Conservation (phyloP, 1,140 invertebrate genomes). For the Gonatopus flavifemur region DNA sequence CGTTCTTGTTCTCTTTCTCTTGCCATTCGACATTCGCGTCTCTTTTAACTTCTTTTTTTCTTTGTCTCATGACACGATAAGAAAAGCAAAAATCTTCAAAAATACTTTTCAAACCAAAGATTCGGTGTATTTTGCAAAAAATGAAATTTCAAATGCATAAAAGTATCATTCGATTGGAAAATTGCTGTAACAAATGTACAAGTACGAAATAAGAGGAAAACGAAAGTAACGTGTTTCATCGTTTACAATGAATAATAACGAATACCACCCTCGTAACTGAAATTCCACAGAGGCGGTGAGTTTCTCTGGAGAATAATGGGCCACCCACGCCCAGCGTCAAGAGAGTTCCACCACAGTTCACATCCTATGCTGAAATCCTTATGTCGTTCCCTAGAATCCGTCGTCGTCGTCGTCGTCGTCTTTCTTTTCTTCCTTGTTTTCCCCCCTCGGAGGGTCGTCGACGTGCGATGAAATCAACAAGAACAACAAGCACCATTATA, state of each 20-base stretch:
- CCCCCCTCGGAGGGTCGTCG: conserved; percentile 47
- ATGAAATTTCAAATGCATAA: no score
- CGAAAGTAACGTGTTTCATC: conserved; percentile 25
- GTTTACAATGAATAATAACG: conserved; percentile 23
- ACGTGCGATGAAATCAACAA: conserved; percentile 59
- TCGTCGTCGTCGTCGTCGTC: no score
- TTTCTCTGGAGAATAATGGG: conserved; percentile 31
- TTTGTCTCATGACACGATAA: no score
- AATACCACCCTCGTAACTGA: conserved; percentile 9
- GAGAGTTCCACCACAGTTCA: conserved; percentile 13
- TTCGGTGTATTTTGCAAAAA: no score
- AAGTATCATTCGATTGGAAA: neutral
- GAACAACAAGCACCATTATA: conserved; percentile 55
- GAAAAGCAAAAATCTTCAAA: no score
- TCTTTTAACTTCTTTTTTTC: no score
- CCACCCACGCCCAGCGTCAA: no score
- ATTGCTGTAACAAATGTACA: neutral
- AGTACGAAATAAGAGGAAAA: neutral
- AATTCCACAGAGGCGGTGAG: conserved; percentile 17
- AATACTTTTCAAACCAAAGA: no score
- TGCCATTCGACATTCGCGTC: no score
- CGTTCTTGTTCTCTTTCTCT: no score
- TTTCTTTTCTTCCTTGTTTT: no score
- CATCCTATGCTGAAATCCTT: conserved; percentile 41
- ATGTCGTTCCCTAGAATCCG: conserved; percentile 48